phyloP scores from a whole-genome alignment of 2,888 invertebrate genomes.

The Scaptomyza polygonia region DNA sequence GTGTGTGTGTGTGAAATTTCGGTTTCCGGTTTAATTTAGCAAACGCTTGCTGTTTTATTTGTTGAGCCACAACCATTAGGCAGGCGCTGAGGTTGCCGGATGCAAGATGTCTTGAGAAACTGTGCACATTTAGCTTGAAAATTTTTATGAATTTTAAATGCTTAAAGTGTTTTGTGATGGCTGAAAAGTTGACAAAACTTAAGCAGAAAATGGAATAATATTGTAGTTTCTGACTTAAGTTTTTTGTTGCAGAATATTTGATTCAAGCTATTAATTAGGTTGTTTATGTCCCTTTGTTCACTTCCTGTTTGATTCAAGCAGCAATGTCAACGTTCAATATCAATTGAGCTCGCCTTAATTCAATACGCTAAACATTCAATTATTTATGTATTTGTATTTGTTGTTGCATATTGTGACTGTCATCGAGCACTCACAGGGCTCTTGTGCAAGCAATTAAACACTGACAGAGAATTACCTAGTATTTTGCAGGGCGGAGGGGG shows the following conservation, averaged over 20 bases:
- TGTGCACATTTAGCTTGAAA: conserved; percentile 27
- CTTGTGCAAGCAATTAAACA: too few species aligned
- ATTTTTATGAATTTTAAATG: conserved; percentile 5
- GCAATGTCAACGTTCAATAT: conserved; percentile 4
- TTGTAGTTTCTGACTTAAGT: neutral
- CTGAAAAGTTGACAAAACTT: neutral
- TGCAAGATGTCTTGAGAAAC: conserved; percentile 29
- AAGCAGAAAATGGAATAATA: neutral
- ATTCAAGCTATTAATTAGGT: too few species aligned
- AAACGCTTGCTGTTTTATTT: conserved; percentile 68
- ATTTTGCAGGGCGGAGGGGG: too few species aligned
- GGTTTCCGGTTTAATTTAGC: conserved; percentile 73
- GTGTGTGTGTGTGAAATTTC: conserved; percentile 45
- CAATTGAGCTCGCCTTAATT: conserved; percentile 39
- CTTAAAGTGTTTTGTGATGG: conserved; percentile 7
- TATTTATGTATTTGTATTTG: conserved; percentile 35
- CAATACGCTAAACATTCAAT: conserved; percentile 60
- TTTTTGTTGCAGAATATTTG: too few species aligned
- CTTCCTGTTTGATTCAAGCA: neutral
- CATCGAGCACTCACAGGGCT: too few species aligned
- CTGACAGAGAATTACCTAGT: too few species aligned
- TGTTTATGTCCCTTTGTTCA: neutral
- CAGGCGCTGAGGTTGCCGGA: conserved; percentile 16
- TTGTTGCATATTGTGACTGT: conserved; percentile 15
- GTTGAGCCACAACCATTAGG: conserved; percentile 41